Base-by-base conservation (phyloP, 2,888 invertebrate species). In the Acanthosepion pharaonis region DNA sequence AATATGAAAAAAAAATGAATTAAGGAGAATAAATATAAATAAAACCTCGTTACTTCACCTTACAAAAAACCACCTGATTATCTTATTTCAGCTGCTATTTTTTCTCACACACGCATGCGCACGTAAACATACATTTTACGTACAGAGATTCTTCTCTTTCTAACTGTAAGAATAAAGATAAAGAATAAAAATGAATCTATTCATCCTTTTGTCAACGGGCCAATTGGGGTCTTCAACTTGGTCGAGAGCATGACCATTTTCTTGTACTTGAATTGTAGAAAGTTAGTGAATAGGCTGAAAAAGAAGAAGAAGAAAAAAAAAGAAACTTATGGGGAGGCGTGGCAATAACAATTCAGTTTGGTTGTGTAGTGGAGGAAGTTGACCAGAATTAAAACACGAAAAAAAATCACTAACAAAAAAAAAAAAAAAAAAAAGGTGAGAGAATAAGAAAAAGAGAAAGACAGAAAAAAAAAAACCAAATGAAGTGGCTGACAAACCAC, bases 221-320 rank as follows among this genome's bases (percentile, higher is more conserved):
- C 78, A 78, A 78, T 78, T 78, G 78, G n/a, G 78, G 78, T n/a
- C 78, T n/a, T 78, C 78, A 78, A 78, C 78, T 78, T 33, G 15
- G 78, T 78, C 78, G 78, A 78, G n/a, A 78, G n/a, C 78, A 78
- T 78, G n/a, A 78, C 78, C 78, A 78, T 33, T 78, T 33, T 78
- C n/a, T 11, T 78, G 6, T 33, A 78, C 33, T 78, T 33, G 78
- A n/a, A 78, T 78, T 78, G 78, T 78, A 78, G 11, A 78, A 33
- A 78, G n/a, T 78, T 78, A n/a, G 78, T 78, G 78, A 78, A 78
- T 78, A 78, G 78, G 11, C n/a, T n/a, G n/a, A n/a, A 33, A 78
- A 78, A 78, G 23, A 64, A 64, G 28, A 25, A 64, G n/a, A n/a
- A 23, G 2, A 78, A n/a, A n/a, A 78, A n/a, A n/a, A 78, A 28